Percentiles rank a stretch among this genome's conserved stretches.
Evolutionary conservation across 2,113 vertebrate species (phyloP).

Genomic region (Microcebus murinus): DNA sequence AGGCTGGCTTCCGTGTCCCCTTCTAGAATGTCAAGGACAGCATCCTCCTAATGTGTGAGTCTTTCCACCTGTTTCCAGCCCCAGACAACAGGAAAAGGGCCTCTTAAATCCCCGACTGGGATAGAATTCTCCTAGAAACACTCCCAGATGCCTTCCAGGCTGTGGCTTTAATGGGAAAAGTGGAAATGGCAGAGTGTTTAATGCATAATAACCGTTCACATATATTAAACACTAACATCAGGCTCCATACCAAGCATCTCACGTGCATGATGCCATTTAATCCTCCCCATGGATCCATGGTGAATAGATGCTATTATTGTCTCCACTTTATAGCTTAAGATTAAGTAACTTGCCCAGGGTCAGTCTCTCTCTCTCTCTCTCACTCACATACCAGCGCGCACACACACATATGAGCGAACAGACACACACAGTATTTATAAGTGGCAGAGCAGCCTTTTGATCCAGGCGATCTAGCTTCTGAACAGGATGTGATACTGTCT

Average conservation of each 20-base stretch:
- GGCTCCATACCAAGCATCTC: fast-evolving
- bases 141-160: not conserved
- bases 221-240: not conserved
- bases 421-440: not conserved
- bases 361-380: not conserved
- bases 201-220: not conserved
- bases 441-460: not conserved
- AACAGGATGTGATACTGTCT: not conserved
- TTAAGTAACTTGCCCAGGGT: not conserved
- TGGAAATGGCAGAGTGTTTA: not conserved
- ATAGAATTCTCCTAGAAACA: not conserved
- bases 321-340: not conserved
- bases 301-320: not conserved
- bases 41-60: not conserved
- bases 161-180: not conserved
- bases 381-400: not conserved
- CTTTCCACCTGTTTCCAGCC: not conserved
- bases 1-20: not conserved
- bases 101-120: too few species aligned
- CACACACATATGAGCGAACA: not conserved
- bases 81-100: not conserved
- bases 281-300: not conserved
- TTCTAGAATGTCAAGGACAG: not conserved
- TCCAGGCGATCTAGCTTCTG: not conserved
- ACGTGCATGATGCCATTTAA: not conserved